Evolutionary conservation across 2,888 invertebrate species (phyloP).

Genomic region (Drosophila anomalata): DNA sequence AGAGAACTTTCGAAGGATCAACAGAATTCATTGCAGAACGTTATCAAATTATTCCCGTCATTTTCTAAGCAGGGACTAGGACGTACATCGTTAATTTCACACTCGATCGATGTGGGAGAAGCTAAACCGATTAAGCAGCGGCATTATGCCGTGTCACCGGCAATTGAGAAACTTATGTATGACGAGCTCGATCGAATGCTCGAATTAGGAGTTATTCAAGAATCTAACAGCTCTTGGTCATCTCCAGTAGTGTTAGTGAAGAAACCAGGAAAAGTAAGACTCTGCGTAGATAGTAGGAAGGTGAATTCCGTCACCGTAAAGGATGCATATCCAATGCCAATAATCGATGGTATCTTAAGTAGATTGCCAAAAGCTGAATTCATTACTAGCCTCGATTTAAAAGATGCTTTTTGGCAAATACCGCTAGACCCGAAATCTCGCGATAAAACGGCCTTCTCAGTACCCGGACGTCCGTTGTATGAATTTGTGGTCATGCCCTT

Average conservation of each 20-base stretch:
- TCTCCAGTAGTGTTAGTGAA: conserved; percentile 2
- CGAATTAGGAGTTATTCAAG: conserved; percentile 2
- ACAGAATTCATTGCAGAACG: background rate
- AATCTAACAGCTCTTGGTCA: conserved; percentile 3
- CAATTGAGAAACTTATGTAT: conserved; percentile 16
- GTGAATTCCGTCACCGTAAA: conserved; percentile 4
- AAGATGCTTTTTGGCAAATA: conserved; percentile 5
- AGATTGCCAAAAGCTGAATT: conserved; percentile 2
- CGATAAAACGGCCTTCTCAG: too few relatives aligned
- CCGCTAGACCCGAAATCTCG: too few relatives aligned
- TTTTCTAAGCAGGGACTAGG: conserved; percentile 16
- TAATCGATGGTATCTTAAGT: conserved; percentile 3
- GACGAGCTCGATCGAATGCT: conserved; percentile 13
- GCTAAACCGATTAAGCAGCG: conserved; percentile 20
- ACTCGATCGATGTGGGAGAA: conserved; percentile 10
- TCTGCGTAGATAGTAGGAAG: conserved; percentile 5
- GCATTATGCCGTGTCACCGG: conserved; percentile 10
- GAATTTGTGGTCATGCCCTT: too few relatives aligned
- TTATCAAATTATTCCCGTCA: conserved; percentile 11
- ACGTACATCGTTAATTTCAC: background rate
- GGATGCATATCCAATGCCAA: conserved; percentile 4
- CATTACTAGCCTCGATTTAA: conserved; percentile 1
- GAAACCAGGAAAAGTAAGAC: conserved; percentile 12
- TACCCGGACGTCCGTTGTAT: too few relatives aligned
- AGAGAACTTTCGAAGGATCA: background rate